Conservation (phyloP, 1,140 invertebrate genomes). For the Diabrotica undecimpunctata region DNA sequence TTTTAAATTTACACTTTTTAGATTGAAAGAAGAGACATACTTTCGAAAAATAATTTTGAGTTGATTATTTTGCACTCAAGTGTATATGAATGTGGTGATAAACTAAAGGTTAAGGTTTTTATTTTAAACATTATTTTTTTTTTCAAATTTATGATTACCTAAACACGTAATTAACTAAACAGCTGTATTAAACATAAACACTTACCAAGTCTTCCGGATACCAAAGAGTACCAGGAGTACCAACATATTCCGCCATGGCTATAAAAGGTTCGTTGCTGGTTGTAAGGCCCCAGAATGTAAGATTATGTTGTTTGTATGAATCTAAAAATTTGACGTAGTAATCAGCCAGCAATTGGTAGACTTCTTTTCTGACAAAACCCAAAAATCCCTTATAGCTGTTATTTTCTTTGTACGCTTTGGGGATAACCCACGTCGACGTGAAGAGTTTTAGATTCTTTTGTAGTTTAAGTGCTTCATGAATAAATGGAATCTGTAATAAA, state of each 20-base stretch:
- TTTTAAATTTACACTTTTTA: too few species aligned
- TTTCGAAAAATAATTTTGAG: too few species aligned
- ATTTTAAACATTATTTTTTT: too few species aligned
- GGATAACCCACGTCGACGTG: constrained; percentile 77
- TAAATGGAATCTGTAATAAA: not conserved
- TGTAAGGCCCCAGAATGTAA: constrained; percentile 46
- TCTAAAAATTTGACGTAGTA: constrained; percentile 46
- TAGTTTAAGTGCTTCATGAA: not conserved
- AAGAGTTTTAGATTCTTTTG: constrained; percentile 43
- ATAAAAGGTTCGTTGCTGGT: constrained; percentile 44
- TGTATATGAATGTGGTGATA: too few species aligned
- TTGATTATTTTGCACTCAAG: too few species aligned
- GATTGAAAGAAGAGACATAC: too few species aligned
- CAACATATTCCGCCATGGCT: constrained; percentile 46
- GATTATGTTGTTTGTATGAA: constrained; percentile 36
- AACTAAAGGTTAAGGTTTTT: too few species aligned
- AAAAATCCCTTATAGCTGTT: constrained; percentile 54
- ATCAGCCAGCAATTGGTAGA: constrained; percentile 60
- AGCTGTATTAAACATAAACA: constrained; percentile 20
- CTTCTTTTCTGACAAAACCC: constrained; percentile 54
- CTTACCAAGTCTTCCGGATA: constrained; percentile 20
- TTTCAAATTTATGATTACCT: too few species aligned
- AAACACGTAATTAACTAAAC: not conserved
- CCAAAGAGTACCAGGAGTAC: constrained; percentile 47
- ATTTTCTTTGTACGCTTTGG: constrained; percentile 91